A percentile compares a stretch with the other conserved stretches of the same genome.
Evolutionary conservation across 2,797 vertebrate genomes (phyloP).

Genomic region (Esox masquinongy): DNA sequence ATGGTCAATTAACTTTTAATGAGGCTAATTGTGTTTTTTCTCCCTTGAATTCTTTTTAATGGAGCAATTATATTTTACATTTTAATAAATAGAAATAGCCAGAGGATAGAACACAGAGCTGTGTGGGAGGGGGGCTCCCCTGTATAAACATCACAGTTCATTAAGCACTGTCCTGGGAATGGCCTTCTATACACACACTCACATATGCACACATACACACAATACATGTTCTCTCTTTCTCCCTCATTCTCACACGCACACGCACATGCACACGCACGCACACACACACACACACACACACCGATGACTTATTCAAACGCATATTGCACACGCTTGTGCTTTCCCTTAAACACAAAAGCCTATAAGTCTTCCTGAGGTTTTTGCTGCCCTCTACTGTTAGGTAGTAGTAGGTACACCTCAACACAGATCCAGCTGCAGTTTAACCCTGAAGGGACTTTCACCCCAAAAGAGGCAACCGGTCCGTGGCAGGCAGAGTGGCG

Average conservation of each 20-base stretch:
- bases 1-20: constrained; percentile 51
- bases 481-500: too few species aligned
- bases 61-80: constrained; percentile 56
- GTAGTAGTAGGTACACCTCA: background rate
- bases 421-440: background rate
- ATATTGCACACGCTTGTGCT: background rate
- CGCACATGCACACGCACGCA: background rate
- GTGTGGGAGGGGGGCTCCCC: constrained; percentile 14
- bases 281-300: background rate
- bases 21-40: constrained; percentile 49
- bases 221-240: too few species aligned
- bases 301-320: background rate
- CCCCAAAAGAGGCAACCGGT: too few species aligned
- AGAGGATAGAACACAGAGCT: constrained; percentile 31
- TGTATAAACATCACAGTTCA: constrained; percentile 10
- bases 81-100: constrained; percentile 61
- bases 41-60: constrained; percentile 54
- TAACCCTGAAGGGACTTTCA: background rate
- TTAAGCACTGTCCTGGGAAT: constrained; percentile 22
- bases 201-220: constrained; percentile 19
- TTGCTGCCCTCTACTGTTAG: constrained; percentile 14
- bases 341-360: constrained; percentile 17
- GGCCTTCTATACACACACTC: constrained; percentile 20
- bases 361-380: background rate
- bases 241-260: constrained; percentile 2